Conservation (phyloP, 2,797 vertebrate species). For the Micropoecilia bifurca region DNA sequence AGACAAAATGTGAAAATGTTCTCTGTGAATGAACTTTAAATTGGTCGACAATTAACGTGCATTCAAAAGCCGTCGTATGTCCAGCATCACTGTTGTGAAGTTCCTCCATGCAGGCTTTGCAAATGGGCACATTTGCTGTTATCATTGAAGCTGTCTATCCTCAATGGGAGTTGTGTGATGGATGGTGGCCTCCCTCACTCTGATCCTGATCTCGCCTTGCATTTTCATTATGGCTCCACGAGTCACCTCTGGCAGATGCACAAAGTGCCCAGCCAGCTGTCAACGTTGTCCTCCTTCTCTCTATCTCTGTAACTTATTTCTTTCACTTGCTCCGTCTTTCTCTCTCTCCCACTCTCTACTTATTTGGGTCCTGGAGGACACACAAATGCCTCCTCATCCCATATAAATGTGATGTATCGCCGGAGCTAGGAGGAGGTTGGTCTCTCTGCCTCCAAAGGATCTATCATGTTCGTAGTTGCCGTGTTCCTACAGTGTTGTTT, state of each 20-base stretch:
- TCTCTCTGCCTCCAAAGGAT: conserved; percentile 56
- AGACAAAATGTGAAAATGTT: conserved; percentile 4
- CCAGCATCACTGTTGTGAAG: conserved; percentile 30
- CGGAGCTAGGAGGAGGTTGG: conserved; percentile 43
- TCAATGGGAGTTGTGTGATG: conserved; percentile 73
- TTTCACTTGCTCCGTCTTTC: conserved; percentile 22
- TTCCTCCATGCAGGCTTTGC: conserved; percentile 42
- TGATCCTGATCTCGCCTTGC: conserved; percentile 76
- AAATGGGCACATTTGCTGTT: conserved; percentile 62
- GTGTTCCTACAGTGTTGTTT: conserved; percentile 25
- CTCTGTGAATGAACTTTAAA: conserved; percentile 1
- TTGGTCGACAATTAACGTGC: conserved; percentile 11
- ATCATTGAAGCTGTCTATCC: conserved; percentile 58
- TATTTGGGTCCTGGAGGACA: conserved; percentile 59
- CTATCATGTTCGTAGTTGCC: conserved; percentile 45
- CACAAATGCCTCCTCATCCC: conserved; percentile 46
- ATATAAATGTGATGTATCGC: conserved; percentile 73
- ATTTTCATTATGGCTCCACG: conserved; percentile 75
- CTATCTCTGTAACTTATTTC: conserved; percentile 56
- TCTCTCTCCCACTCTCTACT: conserved; percentile 40
- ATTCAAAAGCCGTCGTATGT: conserved; percentile 8
- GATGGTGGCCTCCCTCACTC: conserved; percentile 72
- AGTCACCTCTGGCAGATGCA: conserved; percentile 74
- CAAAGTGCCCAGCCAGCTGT: conserved; percentile 73
- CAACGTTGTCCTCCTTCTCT: conserved; percentile 65